Conservation (phyloP, 2,888 invertebrate genomes). For the Leucozona laternaria region DNA sequence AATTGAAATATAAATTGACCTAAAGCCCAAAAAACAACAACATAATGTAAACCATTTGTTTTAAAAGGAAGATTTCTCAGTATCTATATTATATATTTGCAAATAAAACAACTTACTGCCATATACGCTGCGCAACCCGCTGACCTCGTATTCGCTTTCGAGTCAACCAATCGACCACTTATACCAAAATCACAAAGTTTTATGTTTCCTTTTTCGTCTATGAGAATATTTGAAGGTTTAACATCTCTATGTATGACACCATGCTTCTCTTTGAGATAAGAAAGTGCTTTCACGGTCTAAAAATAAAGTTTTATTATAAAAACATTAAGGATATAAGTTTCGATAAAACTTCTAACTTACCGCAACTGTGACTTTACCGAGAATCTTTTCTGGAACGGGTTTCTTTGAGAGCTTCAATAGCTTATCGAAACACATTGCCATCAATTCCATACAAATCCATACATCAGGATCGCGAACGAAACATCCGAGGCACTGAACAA, state of each 20-base stretch:
- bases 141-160: slow-evolving; percentile 98
- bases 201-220: slow-evolving; percentile 97
- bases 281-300: slow-evolving; percentile 96
- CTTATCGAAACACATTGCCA: slow-evolving; percentile 99
- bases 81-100: not conserved
- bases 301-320: slow-evolving; percentile 70
- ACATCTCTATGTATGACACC: slow-evolving; percentile 99
- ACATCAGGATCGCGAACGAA: slow-evolving; percentile 99
- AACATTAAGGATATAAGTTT: slow-evolving; percentile 9
- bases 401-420: slow-evolving; percentile 92
- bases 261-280: slow-evolving; percentile 98
- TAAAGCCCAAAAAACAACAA: no score
- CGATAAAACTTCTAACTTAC: slow-evolving; percentile 85
- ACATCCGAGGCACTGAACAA: slow-evolving; percentile 98
- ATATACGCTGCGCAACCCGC: slow-evolving; percentile 99
- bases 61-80: no score
- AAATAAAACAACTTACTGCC: slow-evolving; percentile 89
- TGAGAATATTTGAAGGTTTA: slow-evolving; percentile 98
- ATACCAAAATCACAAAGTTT: slow-evolving; percentile 99
- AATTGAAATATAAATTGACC: no score
- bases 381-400: slow-evolving; percentile 97
- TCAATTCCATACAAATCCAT: slow-evolving; percentile 99
- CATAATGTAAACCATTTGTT: no score
- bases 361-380: slow-evolving; percentile 98
- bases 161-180: slow-evolving; percentile 98